Evolutionary conservation across 2,797 vertebrate genomes (phyloP).

Genomic region (Synaphobranchus kaupii): DNA sequence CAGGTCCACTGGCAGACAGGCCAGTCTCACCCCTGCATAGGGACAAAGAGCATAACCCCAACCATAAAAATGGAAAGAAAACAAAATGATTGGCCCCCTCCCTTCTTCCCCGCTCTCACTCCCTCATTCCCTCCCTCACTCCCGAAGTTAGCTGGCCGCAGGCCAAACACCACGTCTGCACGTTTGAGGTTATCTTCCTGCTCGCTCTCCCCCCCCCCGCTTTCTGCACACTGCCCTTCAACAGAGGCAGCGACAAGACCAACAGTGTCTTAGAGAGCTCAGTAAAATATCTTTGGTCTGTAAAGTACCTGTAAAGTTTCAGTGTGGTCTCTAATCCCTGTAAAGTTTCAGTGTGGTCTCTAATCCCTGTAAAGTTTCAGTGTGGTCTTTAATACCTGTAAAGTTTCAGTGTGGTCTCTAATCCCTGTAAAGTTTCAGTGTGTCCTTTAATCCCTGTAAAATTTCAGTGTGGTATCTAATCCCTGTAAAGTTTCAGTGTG

Average conservation of each 20-base stretch:
- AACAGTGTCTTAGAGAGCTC: too few relatives aligned
- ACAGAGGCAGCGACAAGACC: too few relatives aligned
- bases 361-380: too few relatives aligned
- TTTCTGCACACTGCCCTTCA: too few relatives aligned
- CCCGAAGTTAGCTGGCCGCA: slow-evolving; percentile 31
- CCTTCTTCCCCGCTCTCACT: not conserved
- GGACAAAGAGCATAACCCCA: not conserved
- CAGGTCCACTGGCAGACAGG: too few relatives aligned
- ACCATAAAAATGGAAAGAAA: not conserved
- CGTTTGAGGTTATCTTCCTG: not conserved
- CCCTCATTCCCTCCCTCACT: slow-evolving; percentile 2
- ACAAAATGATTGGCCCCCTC: not conserved
- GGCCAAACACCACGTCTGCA: not conserved
- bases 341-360: too few relatives aligned
- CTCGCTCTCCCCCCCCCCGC: not conserved
- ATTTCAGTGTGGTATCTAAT: not conserved
- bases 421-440: too few relatives aligned
- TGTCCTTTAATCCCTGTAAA: not conserved
- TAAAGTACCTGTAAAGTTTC: not conserved
- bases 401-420: too few relatives aligned
- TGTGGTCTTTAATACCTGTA: too few relatives aligned
- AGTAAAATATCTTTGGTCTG: not conserved
- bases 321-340: too few relatives aligned
- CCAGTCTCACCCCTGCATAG: not conserved
- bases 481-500: not conserved